Percentiles rank a stretch among this genome's conserved stretches.
Evolutionary conservation across 2,113 vertebrate species (phyloP).

Genomic region (Anas platyrhynchos): DNA sequence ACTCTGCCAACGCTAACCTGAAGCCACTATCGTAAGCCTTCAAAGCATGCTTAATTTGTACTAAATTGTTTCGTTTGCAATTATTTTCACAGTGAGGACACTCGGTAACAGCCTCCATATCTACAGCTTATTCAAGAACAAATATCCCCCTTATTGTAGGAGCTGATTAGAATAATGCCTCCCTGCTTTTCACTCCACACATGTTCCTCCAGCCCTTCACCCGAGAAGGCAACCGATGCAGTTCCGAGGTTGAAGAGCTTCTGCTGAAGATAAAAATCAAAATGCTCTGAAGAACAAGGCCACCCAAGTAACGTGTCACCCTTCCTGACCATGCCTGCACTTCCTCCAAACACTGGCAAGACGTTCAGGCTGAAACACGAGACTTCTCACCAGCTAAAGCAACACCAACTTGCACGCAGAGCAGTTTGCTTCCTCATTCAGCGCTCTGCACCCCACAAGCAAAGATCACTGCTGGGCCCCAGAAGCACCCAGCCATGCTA

Average conservation of each 20-base stretch:
- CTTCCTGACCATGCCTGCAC: neutral
- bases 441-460: neutral
- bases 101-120: neutral
- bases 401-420: neutral
- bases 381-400: neutral
- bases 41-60: neutral
- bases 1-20: neutral
- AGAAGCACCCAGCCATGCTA: neutral
- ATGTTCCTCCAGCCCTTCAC: neutral
- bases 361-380: neutral
- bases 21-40: neutral
- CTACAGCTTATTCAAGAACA: neutral
- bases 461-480: neutral
- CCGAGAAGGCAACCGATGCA: neutral
- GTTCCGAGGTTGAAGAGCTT: neutral
- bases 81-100: neutral
- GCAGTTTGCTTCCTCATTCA: neutral
- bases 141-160: neutral
- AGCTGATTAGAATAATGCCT: neutral
- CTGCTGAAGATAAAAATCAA: neutral
- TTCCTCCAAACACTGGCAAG: neutral
- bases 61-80: neutral
- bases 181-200: neutral
- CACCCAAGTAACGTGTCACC: accelerated
- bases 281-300: neutral